Percentiles rank a stretch among this genome's conserved stretches.
Evolutionary conservation across 30 jellyfish, hydroid and myxozoan species (phyloP).

Genomic region (Catostylus mosaicus): DNA sequence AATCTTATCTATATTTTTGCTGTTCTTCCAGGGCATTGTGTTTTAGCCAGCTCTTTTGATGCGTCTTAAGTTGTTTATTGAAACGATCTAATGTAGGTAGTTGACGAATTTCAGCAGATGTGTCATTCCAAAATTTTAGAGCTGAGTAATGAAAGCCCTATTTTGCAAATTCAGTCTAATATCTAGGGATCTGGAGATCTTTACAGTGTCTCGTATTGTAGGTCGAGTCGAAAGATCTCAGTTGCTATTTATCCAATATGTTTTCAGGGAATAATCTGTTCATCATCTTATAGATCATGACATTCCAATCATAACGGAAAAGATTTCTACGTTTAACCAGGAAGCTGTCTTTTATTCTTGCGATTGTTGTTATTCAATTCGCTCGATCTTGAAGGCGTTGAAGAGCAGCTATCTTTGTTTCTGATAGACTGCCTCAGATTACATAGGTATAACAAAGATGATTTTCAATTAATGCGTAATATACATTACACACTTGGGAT

Average conservation of each 20-base stretch:
- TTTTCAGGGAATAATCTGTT: constrained; percentile 16
- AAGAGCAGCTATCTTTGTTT: constrained; percentile 36
- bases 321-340: constrained; percentile 35
- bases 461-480: constrained; percentile 20
- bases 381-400: constrained; percentile 45
- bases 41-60: neutral
- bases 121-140: constrained; percentile 11
- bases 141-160: constrained; percentile 1
- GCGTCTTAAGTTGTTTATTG: neutral
- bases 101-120: no score
- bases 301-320: constrained; percentile 23
- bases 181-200: constrained; percentile 9
- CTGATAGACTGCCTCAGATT: constrained; percentile 16
- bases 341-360: constrained; percentile 38
- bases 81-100: neutral
- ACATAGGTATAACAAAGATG: no score
- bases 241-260: constrained; percentile 14
- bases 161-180: constrained; percentile 17
- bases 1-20: neutral
- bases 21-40: constrained; percentile 13
- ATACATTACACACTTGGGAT: constrained; percentile 44
- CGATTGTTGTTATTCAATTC: constrained; percentile 15
- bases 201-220: constrained; percentile 26
- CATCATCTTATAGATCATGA: constrained; percentile 21
- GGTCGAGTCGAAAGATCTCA: constrained; percentile 23